phyloP scores from a whole-genome alignment of 2,797 vertebrate genomes.

The Cottoperca gobio region DNA sequence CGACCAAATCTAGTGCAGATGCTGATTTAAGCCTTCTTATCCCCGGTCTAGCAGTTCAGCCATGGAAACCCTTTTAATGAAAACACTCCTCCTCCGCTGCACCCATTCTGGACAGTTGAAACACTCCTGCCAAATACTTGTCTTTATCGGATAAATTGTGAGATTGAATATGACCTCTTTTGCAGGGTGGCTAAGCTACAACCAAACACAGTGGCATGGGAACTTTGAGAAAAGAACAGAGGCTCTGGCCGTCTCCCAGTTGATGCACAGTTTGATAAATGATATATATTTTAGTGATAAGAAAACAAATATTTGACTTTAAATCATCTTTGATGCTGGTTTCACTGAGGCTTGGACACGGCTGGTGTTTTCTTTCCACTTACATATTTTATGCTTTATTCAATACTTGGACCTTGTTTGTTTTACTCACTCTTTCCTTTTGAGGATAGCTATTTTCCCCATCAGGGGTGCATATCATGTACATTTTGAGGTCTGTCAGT shows the following conservation, averaged over 20 bases:
- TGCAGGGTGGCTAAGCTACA: constrained; percentile 74
- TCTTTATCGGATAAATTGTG: constrained; percentile 85
- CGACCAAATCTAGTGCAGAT: constrained; percentile 82
- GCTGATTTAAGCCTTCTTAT: constrained; percentile 87
- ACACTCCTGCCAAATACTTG: constrained; percentile 78
- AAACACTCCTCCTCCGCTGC: constrained; percentile 76
- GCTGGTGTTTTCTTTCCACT: background rate
- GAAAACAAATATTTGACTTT: constrained; percentile 6
- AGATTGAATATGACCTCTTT: constrained; percentile 84
- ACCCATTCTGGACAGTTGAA: constrained; percentile 79
- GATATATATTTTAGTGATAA: constrained; percentile 17
- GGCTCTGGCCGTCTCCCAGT: constrained; percentile 38
- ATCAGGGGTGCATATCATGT: constrained; percentile 27
- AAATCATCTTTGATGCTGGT: constrained; percentile 13
- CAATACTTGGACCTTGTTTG: background rate
- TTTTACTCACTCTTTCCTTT: constrained; percentile 16
- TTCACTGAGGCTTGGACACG: constrained; percentile 22
- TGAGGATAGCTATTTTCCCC: constrained; percentile 11
- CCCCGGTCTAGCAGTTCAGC: constrained; percentile 80
- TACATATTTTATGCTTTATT: background rate
- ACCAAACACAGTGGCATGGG: constrained; percentile 82
- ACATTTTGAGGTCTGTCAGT: constrained; percentile 45
- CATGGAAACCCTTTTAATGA: constrained; percentile 84
- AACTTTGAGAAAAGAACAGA: constrained; percentile 66
- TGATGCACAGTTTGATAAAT: constrained; percentile 34